Conservation (phyloP, 2,113 vertebrate genomes). For the Sitta europaea region DNA sequence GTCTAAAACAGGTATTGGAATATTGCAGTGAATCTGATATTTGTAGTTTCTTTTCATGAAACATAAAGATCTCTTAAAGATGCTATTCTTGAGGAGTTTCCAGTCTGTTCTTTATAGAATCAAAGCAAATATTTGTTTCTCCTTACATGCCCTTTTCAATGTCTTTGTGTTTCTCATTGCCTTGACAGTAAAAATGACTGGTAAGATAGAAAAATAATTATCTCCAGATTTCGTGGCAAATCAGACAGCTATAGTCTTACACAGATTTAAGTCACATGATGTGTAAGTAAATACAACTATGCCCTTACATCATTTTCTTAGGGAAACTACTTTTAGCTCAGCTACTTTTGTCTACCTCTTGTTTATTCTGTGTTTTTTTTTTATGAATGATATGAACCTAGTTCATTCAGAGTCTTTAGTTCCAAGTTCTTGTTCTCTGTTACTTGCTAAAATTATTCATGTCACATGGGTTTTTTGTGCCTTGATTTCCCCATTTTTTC, state of each 20-base stretch:
- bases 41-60: background rate
- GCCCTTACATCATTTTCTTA: background rate
- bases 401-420: background rate
- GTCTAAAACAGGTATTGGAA: background rate
- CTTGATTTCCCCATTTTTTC: background rate
- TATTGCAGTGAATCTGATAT: background rate
- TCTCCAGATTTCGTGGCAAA: background rate
- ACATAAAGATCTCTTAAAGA: accelerated
- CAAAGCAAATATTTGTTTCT: background rate
- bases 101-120: background rate
- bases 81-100: background rate
- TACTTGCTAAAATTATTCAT: background rate
- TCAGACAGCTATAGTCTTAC: background rate
- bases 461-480: background rate
- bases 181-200: background rate
- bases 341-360: background rate
- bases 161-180: background rate
- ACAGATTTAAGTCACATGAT: background rate
- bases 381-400: background rate
- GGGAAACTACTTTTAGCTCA: background rate
- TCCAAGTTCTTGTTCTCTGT: background rate
- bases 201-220: background rate
- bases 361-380: background rate
- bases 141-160: accelerated
- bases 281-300: background rate